phyloP scores from a whole-genome alignment of 2,888 invertebrate species.

The Dryomyza anilis region DNA sequence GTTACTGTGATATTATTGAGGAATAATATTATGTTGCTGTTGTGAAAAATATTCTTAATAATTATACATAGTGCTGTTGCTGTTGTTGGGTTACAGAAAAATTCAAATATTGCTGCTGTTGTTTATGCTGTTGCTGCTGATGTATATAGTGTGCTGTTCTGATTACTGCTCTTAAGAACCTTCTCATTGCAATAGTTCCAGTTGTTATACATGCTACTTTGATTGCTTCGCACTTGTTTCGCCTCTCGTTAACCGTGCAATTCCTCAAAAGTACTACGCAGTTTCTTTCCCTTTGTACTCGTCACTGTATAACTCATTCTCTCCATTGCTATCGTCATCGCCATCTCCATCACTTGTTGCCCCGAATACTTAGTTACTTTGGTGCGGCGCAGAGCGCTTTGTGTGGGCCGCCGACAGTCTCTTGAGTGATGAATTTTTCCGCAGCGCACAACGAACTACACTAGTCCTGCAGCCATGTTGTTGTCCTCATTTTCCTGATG shows the following conservation, averaged over 20 bases:
- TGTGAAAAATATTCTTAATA: no score
- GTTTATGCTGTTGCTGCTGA: no score
- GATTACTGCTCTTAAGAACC: no score
- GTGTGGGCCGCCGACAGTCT: conserved; percentile 49
- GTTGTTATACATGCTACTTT: no score
- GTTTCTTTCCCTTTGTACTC: neutral
- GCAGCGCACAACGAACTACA: conserved; percentile 35
- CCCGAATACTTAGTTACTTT: neutral
- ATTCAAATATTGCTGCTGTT: no score
- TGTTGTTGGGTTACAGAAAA: no score
- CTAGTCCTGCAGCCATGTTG: neutral
- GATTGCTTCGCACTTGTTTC: neutral
- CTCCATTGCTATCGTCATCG: neutral
- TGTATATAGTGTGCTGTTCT: no score
- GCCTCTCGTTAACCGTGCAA: neutral
- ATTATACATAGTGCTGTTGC: no score
- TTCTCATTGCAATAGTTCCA: no score
- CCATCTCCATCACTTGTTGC: conserved; percentile 1
- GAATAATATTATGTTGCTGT: no score
- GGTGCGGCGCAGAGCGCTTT: neutral
- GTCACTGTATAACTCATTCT: neutral
- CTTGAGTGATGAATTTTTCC: conserved; percentile 52
- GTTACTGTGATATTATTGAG: no score
- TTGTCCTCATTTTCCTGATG: neutral
- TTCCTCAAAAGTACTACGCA: neutral